phyloP scores from a whole-genome alignment of 2,888 invertebrate genomes.

The Microplitis manilae region DNA sequence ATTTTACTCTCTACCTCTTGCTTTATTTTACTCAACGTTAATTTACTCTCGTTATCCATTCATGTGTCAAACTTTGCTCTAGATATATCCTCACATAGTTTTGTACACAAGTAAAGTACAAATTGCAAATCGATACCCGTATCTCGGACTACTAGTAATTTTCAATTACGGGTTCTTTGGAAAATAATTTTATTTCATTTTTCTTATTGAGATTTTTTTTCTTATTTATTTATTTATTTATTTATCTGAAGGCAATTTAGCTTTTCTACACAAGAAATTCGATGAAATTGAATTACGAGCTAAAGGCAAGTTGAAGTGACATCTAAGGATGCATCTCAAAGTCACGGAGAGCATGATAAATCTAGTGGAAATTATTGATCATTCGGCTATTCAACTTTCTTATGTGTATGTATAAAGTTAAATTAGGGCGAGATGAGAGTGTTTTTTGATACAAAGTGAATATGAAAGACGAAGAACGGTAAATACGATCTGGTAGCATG shows the following conservation, averaged over 20 bases:
- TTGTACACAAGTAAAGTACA: not conserved
- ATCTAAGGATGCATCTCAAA: conserved; percentile 21
- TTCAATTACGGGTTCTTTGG: not conserved
- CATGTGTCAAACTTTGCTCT: not conserved
- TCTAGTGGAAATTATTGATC: conserved; percentile 40
- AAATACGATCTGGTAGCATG: too few relatives aligned
- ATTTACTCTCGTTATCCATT: conserved; percentile 13
- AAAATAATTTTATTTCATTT: not conserved
- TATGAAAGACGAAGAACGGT: too few relatives aligned
- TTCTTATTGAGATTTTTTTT: not conserved
- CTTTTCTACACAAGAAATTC: conserved; percentile 5
- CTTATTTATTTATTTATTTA: not conserved
- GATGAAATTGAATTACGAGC: conserved; percentile 22
- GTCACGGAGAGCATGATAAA: conserved; percentile 31
- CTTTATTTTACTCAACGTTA: conserved; percentile 40
- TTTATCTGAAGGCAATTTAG: conserved; percentile 2
- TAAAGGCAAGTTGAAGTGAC: conserved; percentile 13
- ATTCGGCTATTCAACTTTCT: conserved; percentile 16
- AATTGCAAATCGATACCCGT: not conserved
- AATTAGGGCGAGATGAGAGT: not conserved
- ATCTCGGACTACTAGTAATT: not conserved
- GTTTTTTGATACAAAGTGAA: too few relatives aligned
- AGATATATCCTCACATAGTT: not conserved
- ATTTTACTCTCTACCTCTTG: conserved; percentile 33
- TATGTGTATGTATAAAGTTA: not conserved